Evolutionary conservation across 1,140 invertebrate genomes (phyloP).

Genomic region (Drosophila tropicalis): DNA sequence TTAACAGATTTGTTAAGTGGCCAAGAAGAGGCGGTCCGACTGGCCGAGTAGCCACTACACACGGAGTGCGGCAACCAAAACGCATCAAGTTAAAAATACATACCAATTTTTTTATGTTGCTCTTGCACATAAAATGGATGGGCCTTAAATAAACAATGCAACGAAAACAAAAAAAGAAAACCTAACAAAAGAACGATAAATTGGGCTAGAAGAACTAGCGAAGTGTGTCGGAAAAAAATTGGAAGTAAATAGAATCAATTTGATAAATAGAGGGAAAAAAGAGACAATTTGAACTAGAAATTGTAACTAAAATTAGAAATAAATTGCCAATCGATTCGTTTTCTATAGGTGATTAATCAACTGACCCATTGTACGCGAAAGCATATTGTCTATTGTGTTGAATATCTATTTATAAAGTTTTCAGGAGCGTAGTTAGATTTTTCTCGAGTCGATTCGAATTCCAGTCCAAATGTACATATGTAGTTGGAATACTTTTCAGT

Average conservation of each 20-base stretch:
- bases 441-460: not conserved
- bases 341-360: conserved; percentile 30
- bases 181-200: conserved; percentile 19
- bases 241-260: conserved; percentile 30
- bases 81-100: conserved; percentile 47
- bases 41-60: conserved; percentile 39
- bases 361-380: conserved; percentile 13
- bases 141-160: conserved; percentile 58
- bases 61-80: conserved; percentile 63
- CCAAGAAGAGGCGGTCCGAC: conserved; percentile 24
- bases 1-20: conserved; percentile 70
- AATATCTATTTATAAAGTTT: not conserved
- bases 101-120: conserved; percentile 16
- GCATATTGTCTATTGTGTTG: not conserved
- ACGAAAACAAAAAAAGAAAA: not conserved
- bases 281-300: conserved; percentile 69
- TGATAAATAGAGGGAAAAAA: conserved; percentile 30
- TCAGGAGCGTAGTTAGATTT: not conserved
- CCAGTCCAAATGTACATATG: no score
- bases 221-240: conserved; percentile 62
- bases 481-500: no score
- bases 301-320: conserved; percentile 58
- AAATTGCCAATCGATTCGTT: conserved; percentile 56
- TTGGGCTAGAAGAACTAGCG: conserved; percentile 47
- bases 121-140: conserved; percentile 61